Evolutionary conservation across 2,113 vertebrate genomes (phyloP).

Genomic region (Nesogale talazaci): DNA sequence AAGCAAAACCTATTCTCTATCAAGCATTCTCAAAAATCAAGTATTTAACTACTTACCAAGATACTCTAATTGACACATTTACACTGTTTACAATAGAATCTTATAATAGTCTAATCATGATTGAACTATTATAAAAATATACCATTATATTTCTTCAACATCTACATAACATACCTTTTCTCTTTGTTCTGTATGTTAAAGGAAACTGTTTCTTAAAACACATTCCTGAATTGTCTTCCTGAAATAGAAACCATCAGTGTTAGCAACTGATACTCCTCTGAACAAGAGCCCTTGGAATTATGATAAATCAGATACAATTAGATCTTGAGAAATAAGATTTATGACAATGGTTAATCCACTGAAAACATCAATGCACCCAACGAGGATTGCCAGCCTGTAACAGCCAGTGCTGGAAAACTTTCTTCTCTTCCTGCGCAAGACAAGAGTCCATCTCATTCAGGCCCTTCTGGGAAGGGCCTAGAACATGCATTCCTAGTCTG

Average conservation of each 20-base stretch:
- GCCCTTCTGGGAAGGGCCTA: not conserved
- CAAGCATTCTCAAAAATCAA: not conserved
- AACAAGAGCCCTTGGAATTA: not conserved
- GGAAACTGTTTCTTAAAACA: constrained; percentile 65
- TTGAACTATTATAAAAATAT: not conserved
- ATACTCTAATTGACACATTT: not conserved
- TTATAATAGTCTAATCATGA: not conserved
- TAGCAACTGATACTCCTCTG: constrained; percentile 27
- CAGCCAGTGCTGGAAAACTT: not conserved
- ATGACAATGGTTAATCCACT: not conserved
- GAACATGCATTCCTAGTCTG: not conserved
- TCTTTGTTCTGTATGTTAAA: constrained; percentile 66
- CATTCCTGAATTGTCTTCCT: constrained; percentile 65
- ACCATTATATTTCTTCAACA: constrained; percentile 41
- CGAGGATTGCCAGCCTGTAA: not conserved
- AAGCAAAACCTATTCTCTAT: not conserved
- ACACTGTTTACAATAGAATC: not conserved
- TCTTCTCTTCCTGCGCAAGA: not conserved
- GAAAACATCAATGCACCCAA: accelerated
- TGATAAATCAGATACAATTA: not conserved
- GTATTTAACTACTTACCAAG: not conserved
- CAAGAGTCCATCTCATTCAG: too few relatives aligned
- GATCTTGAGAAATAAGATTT: not conserved
- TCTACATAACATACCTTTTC: constrained; percentile 66
- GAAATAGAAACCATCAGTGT: constrained; percentile 72